These are phyloP conservation scores for Galerucella calmariensis DNA, from an alignment of 2,888 invertebrate genomes.

Conservation along the genomic window DNA sequence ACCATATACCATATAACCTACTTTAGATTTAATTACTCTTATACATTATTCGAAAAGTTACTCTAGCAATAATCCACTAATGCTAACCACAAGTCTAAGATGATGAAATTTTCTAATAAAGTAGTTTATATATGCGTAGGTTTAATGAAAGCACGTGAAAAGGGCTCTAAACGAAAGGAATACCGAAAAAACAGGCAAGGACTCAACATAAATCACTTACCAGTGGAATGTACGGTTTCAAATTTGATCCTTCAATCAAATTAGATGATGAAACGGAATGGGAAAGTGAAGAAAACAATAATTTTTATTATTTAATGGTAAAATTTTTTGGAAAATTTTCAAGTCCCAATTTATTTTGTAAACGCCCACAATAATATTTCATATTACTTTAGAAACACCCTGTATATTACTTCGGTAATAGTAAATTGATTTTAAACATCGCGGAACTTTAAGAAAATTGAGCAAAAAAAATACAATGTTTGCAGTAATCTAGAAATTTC, in stretches of 20 bases:
- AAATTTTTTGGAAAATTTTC: too few relatives aligned
- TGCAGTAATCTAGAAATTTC: background rate
- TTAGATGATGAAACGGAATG: background rate
- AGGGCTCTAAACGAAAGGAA: slow-evolving; percentile 32
- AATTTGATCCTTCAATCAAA: too few relatives aligned
- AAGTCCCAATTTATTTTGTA: too few relatives aligned
- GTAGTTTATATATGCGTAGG: slow-evolving; percentile 42
- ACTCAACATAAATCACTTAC: background rate
- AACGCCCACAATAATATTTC: too few relatives aligned
- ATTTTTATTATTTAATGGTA: too few relatives aligned
- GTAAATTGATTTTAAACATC: too few relatives aligned
- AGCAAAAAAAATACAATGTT: background rate
- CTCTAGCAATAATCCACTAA: slow-evolving; percentile 23
- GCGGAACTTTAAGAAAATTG: too few relatives aligned
- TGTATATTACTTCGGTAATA: too few relatives aligned
- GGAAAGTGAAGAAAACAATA: too few relatives aligned
- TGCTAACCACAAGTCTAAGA: slow-evolving; percentile 29
- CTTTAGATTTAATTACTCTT: slow-evolving; percentile 20
- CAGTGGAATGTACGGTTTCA: too few relatives aligned
- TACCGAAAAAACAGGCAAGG: slow-evolving; percentile 19
- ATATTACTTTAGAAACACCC: too few relatives aligned
- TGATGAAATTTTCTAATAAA: slow-evolving; percentile 46
- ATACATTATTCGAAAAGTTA: slow-evolving; percentile 25
- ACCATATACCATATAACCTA: slow-evolving; percentile 5
- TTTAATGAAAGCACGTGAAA: slow-evolving; percentile 43